Percentiles rank a stretch among this genome's conserved stretches.
These are phyloP conservation scores for Crambe crambe DNA, from an alignment of 37 sponge, comb jelly and placozoan species.

Conservation along the genomic window DNA sequence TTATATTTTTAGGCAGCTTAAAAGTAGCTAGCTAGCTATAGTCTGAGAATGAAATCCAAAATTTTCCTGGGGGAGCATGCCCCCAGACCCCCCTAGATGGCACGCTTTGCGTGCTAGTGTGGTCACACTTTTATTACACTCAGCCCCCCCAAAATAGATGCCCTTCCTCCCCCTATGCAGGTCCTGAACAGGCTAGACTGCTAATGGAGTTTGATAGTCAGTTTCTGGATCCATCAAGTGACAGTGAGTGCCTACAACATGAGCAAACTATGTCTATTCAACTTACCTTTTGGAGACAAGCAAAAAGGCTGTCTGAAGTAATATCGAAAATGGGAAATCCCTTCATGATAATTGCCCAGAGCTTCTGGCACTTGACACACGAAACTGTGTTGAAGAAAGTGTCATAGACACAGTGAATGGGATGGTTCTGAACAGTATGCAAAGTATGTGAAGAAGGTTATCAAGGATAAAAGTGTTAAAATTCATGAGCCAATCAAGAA, in stretches of 20 bases:
- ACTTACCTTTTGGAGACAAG: neutral
- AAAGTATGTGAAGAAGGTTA: neutral
- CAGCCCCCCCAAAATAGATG: too few species aligned
- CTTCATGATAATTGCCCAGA: neutral
- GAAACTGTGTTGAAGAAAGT: neutral
- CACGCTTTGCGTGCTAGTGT: too few species aligned
- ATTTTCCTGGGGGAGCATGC: too few species aligned
- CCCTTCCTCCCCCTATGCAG: too few species aligned
- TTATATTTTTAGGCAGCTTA: too few species aligned
- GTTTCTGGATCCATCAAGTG: neutral
- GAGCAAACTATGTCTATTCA: neutral
- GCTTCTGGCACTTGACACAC: neutral
- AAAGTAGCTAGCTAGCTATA: too few species aligned
- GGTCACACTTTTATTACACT: too few species aligned
- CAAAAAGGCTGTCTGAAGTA: neutral
- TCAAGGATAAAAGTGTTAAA: neutral
- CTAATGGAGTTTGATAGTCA: neutral
- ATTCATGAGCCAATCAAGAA: neutral
- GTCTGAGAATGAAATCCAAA: too few species aligned
- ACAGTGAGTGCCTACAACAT: neutral
- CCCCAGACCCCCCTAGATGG: too few species aligned
- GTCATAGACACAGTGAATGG: neutral
- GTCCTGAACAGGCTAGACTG: conserved; percentile 5
- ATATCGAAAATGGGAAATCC: neutral
- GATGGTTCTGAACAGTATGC: neutral